These are phyloP conservation scores for Pomatostomus ruficeps DNA, from an alignment of 2,113 vertebrate genomes.

Conservation along the genomic window DNA sequence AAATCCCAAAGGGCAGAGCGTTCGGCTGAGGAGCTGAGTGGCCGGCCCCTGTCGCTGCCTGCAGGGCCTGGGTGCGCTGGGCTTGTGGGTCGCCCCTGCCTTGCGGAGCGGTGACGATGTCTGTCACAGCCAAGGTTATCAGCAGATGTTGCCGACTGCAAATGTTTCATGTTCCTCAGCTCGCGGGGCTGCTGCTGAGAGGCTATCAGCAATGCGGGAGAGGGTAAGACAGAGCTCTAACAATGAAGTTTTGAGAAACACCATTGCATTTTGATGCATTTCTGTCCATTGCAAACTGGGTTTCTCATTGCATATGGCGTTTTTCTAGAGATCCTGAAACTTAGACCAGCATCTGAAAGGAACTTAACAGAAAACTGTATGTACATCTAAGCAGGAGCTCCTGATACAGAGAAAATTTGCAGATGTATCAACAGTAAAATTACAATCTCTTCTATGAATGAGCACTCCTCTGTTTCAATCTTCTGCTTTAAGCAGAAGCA, in stretches of 20 bases:
- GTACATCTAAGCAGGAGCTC: background rate
- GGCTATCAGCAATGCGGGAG: background rate
- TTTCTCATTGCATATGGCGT: background rate
- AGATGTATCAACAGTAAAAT: background rate
- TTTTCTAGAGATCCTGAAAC: background rate
- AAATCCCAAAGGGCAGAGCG: background rate
- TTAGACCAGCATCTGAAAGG: background rate
- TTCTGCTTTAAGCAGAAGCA: background rate
- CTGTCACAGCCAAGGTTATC: background rate
- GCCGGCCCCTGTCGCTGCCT: background rate
- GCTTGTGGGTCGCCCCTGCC: background rate
- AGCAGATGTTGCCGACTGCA: background rate
- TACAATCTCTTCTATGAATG: background rate
- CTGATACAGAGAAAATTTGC: background rate
- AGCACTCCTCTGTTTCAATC: background rate
- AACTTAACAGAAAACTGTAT: background rate
- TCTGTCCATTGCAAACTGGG: background rate
- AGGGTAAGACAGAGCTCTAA: background rate
- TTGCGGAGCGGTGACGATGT: background rate
- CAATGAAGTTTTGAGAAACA: background rate
- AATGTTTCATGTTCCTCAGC: background rate
- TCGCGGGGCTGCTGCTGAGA: background rate
- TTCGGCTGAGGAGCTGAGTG: background rate
- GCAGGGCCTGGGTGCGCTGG: background rate
- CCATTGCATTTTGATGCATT: background rate